A percentile compares a stretch with the other conserved stretches of the same genome.
These are phyloP conservation scores for Mylabris sibirica DNA, from an alignment of 2,888 invertebrate genomes.

Conservation along the genomic window DNA sequence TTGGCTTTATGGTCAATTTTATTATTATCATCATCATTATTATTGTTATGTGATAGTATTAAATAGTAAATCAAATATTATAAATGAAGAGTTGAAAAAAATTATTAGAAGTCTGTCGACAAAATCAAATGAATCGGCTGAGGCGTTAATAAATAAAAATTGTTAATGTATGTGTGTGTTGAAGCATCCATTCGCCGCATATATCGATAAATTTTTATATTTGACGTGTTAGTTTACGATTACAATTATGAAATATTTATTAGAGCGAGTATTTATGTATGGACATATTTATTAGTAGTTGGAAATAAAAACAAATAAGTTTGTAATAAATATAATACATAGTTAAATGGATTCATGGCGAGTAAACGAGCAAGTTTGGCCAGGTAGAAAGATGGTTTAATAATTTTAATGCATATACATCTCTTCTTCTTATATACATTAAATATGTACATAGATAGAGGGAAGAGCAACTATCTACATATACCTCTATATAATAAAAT, in stretches of 20 bases:
- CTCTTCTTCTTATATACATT: neutral
- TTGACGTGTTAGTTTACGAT: slow-evolving; percentile 55
- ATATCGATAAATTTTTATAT: slow-evolving; percentile 48
- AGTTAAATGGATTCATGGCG: slow-evolving; percentile 53
- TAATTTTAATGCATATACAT: neutral
- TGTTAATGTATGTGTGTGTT: too few species aligned
- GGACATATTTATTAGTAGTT: slow-evolving; percentile 60
- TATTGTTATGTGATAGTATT: neutral
- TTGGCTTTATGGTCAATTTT: neutral
- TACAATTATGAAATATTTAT: slow-evolving; percentile 60
- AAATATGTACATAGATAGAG: neutral
- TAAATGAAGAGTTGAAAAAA: slow-evolving; percentile 8
- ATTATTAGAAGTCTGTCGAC: slow-evolving; percentile 4
- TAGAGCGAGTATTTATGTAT: slow-evolving; percentile 56
- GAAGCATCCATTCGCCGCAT: slow-evolving; percentile 44
- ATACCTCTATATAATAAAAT: too few species aligned
- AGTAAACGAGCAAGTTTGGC: slow-evolving; percentile 41
- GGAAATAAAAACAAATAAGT: slow-evolving; percentile 60
- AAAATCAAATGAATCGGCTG: slow-evolving; percentile 26
- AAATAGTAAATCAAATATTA: slow-evolving; percentile 5
- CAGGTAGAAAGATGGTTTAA: slow-evolving; percentile 36
- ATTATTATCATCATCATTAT: neutral
- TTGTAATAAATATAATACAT: slow-evolving; percentile 56
- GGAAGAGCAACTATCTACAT: neutral
- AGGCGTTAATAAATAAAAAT: slow-evolving; percentile 33